A percentile compares a stretch with the other conserved stretches of the same genome.
phyloP scores from a whole-genome alignment of 1,140 invertebrate genomes.

The Caenorhabditis remanei region DNA sequence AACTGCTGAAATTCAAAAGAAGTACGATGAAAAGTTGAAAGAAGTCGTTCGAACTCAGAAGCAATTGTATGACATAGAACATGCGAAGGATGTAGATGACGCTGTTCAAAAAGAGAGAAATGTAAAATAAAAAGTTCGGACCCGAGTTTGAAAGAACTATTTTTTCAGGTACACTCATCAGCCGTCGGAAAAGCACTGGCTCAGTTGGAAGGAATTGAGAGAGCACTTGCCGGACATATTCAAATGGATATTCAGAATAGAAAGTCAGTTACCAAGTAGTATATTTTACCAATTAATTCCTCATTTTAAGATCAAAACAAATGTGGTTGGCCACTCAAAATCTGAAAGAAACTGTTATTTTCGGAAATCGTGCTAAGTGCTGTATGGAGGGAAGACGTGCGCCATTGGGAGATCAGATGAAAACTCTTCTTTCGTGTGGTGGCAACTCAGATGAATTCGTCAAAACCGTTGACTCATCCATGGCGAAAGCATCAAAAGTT shows the following conservation, averaged over 20 bases:
- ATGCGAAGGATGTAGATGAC: constrained; percentile 57
- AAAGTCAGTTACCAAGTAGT: background rate
- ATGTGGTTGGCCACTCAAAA: constrained; percentile 59
- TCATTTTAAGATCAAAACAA: constrained; percentile 36
- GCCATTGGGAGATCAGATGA: constrained; percentile 49
- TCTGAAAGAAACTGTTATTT: constrained; percentile 36
- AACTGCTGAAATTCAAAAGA: constrained; percentile 61
- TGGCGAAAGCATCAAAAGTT: constrained; percentile 32
- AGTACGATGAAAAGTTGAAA: constrained; percentile 42
- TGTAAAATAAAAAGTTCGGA: background rate
- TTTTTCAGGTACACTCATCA: constrained; percentile 26
- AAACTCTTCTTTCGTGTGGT: constrained; percentile 30
- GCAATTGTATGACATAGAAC: constrained; percentile 59
- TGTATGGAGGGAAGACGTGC: constrained; percentile 57
- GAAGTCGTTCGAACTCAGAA: constrained; percentile 80
- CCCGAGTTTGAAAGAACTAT: background rate
- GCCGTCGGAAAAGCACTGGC: constrained; percentile 34
- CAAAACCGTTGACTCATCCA: background rate
- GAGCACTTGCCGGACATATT: constrained; percentile 25
- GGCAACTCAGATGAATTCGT: constrained; percentile 43
- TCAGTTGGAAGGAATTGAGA: constrained; percentile 57
- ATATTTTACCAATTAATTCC: background rate
- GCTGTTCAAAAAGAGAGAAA: constrained; percentile 46
- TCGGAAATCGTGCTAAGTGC: constrained; percentile 52
- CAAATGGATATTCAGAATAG: constrained; percentile 45